Base-by-base conservation (phyloP, 2,888 invertebrate genomes). In the Apamea sordens region DNA sequence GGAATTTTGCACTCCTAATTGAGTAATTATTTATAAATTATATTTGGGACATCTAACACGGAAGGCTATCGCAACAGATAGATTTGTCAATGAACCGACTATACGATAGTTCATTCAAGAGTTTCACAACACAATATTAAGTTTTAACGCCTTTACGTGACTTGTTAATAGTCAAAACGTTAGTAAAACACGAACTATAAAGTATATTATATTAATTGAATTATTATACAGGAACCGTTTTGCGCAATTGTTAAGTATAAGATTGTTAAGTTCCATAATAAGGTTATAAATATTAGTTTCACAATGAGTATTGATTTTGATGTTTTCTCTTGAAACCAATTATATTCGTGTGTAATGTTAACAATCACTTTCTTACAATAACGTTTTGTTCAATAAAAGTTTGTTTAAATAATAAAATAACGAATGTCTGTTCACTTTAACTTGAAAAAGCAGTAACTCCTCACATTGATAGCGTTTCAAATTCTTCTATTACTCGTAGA, bases 41-140 rank as follows among this genome's bases (percentile, higher is more conserved):
- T 78, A 79, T 83, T 50, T 73, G 69, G 84, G 79, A 65, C 85
- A 82, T 65, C 41, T 76, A 88, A 84, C 73, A 77, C 68, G 78
- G 70, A 83, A 89, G 92, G 89, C 90, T 90, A 89, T 86, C 88
- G 79, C 72, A 76, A 67, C 59, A 79, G 79, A 88, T 59, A 83
- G 85, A 90, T 90, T 89, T 88, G 85, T 87, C 84, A 90, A 86
- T 90, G 91, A 88, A 87, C 86, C 64, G 47, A 74, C 76, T 63
- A 50, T 76, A 81, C 77, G 84, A 89, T 88, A 90, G 81, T 87
- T 89, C 84, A 89, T 90, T 90, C 89, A 90, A 82, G 73, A 88
- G 84, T 86, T 84, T 83, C 82, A 64, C 53, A 79, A 86, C 77
- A 75, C 64, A 83, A 83, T 83, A 85, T 82, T 80, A 86, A 73